Evolutionary conservation across 92 coral and sea anemone species (phyloP).

Genomic region (Pocillopora meandrina): DNA sequence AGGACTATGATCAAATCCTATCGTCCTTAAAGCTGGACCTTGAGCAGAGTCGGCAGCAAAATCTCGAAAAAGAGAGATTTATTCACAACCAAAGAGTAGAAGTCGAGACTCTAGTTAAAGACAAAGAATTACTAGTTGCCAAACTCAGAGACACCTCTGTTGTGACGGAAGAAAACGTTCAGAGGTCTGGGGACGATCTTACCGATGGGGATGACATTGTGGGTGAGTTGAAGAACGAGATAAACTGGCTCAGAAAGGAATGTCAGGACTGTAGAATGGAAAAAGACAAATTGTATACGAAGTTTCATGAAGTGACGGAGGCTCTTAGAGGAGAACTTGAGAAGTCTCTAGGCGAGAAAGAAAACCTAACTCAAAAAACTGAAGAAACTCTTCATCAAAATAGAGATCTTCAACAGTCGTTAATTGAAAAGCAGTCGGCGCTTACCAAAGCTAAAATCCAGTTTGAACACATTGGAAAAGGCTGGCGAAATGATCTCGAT

Average conservation of each 20-base stretch:
- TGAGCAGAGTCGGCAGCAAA: conserved; percentile 72
- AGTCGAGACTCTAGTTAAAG: conserved; percentile 74
- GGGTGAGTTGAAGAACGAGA: conserved; percentile 79
- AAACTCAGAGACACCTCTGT: conserved; percentile 51
- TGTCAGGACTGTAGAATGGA: conserved; percentile 74
- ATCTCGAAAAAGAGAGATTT: conserved; percentile 79
- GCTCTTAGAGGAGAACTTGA: conserved; percentile 78
- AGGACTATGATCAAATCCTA: conserved; percentile 73
- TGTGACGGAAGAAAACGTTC: conserved; percentile 17
- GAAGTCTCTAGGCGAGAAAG: conserved; percentile 71
- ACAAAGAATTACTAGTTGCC: conserved; percentile 72
- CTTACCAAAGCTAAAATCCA: conserved; percentile 77
- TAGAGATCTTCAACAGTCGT: conserved; percentile 62
- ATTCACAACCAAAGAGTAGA: conserved; percentile 74
- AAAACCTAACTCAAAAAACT: conserved; percentile 60
- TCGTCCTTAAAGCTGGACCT: conserved; percentile 69
- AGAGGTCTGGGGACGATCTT: conserved; percentile 39
- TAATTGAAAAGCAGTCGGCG: conserved; percentile 75
- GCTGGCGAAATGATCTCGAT: conserved; percentile 94
- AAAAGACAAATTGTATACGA: conserved; percentile 77
- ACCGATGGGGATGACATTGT: conserved; percentile 57
- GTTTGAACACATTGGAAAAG: conserved; percentile 94
- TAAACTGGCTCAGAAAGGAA: conserved; percentile 69
- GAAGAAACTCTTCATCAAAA: conserved; percentile 71
- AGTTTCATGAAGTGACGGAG: conserved; percentile 72